Base-by-base conservation (phyloP, 1,140 invertebrate genomes). In the Kradibia gibbosae region DNA sequence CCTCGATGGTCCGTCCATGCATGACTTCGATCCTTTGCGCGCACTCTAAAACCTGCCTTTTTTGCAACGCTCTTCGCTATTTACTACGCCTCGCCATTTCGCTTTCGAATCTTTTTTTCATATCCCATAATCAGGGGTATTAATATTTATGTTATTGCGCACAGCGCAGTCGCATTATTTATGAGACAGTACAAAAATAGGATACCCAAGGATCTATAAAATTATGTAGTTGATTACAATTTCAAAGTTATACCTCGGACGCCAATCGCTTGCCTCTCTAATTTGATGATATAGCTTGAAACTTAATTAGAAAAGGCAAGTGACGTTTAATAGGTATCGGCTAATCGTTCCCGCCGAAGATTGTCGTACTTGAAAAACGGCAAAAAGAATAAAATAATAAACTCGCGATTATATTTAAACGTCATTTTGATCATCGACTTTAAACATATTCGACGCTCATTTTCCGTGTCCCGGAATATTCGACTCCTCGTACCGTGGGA, bases 221-320 rank as follows among this genome's bases (percentile, higher is more conserved):
- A 72, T 80, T 80, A 73, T 80, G 62, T 62, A 70, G 65, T 73
- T n/a, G 28, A 80, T 80, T 80, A 62, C 70, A 71, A 73, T 73
- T 80, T 80, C 50, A 72, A 60, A 73, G 77, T 34, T n/a, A 60
- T 42, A 45, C 28, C 17, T 36, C 15, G 5, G 3, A 42, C 67
- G 42, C 67, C 55, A 55, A 28, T 20, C 36, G 81, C 53, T 1
- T 20, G 42, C 36, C 36, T 76, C 25, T 45, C 50, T 79, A 73
- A 75, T 81, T 62, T 34, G 65, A 31, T 79, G 67, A 74, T 62
- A 70, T 77, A 75, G 36, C 53, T 80, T 72, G 1, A n/a, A 76
- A 79, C 65, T 82, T 73, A 72, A 78, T 60, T 78, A 82, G 42
- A 82, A 53, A 74, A 73, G 74, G 34, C 42, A 70, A 79, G 65